Percentiles rank a stretch among this genome's conserved stretches.
These are phyloP conservation scores for Cephus pygmeus DNA, from an alignment of 2,888 invertebrate genomes.

Conservation along the genomic window DNA sequence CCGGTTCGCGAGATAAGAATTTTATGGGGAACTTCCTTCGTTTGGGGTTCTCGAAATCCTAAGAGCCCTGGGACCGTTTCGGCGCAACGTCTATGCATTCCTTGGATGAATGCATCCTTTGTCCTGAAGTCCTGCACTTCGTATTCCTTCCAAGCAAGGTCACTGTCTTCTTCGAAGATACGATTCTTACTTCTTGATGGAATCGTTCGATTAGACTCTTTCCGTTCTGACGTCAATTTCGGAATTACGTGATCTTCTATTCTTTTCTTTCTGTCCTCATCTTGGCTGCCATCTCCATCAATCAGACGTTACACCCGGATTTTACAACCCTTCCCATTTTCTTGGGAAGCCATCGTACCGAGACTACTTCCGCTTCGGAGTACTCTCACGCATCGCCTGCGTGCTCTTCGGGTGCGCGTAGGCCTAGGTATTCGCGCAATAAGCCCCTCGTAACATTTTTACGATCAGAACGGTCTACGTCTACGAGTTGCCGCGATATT, in stretches of 20 bases:
- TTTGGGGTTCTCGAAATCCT: slow-evolving; percentile 26
- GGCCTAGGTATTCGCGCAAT: slow-evolving; percentile 40
- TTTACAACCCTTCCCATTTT: slow-evolving; percentile 31
- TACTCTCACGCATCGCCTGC: slow-evolving; percentile 39
- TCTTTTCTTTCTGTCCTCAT: slow-evolving; percentile 13
- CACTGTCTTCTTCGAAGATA: background rate
- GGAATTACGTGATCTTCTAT: background rate
- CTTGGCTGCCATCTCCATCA: background rate
- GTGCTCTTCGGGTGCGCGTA: slow-evolving; percentile 21
- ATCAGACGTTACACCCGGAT: slow-evolving; percentile 24
- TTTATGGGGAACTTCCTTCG: slow-evolving; percentile 45
- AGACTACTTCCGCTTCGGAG: slow-evolving; percentile 47
- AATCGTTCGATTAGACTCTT: background rate
- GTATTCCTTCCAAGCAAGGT: background rate
- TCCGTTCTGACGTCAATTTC: background rate
- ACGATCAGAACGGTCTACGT: slow-evolving; percentile 39
- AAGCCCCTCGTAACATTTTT: slow-evolving; percentile 55
- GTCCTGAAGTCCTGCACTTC: slow-evolving; percentile 8
- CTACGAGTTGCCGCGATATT: slow-evolving; percentile 18
- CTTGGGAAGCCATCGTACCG: slow-evolving; percentile 16
- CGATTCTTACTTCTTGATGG: background rate
- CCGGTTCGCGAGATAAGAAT: slow-evolving; percentile 37
- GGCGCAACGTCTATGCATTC: slow-evolving; percentile 30
- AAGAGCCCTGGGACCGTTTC: slow-evolving; percentile 30
- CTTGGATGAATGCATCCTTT: slow-evolving; percentile 35